Conservation (phyloP, 2,797 vertebrate species). For the Pogoniulus pusillus region DNA sequence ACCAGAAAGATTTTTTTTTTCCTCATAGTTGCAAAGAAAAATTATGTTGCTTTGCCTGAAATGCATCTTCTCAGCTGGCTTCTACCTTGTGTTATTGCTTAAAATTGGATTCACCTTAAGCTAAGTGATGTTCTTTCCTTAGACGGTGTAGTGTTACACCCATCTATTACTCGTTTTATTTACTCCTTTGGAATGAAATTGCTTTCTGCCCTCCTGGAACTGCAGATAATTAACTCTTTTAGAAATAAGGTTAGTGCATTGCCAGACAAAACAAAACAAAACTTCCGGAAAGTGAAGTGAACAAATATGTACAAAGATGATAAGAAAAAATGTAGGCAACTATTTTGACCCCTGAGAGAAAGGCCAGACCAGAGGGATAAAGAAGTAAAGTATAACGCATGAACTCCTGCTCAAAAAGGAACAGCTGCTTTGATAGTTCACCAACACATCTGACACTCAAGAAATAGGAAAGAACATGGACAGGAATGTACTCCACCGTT, state of each 20-base stretch:
- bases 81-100: neutral
- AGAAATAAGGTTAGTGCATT: constrained; percentile 44
- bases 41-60: neutral
- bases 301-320: constrained; percentile 44
- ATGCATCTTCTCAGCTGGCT: neutral
- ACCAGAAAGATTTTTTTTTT: neutral
- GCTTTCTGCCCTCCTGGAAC: constrained; percentile 11
- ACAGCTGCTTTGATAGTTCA: neutral
- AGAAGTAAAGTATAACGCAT: neutral
- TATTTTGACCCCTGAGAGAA: constrained; percentile 11
- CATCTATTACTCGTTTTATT: constrained; percentile 57
- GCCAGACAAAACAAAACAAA: neutral
- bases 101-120: constrained; percentile 21
- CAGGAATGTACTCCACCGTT: neutral
- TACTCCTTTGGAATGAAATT: constrained; percentile 51
- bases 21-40: neutral
- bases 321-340: constrained; percentile 36
- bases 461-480: neutral
- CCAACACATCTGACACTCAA: neutral
- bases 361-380: neutral
- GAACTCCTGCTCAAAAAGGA: neutral
- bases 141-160: constrained; percentile 49
- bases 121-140: constrained; percentile 15
- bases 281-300: constrained; percentile 52
- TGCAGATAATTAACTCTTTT: constrained; percentile 68